Evolutionary conservation across 2,113 vertebrate species (phyloP).

Genomic region (Amphiprion percula): DNA sequence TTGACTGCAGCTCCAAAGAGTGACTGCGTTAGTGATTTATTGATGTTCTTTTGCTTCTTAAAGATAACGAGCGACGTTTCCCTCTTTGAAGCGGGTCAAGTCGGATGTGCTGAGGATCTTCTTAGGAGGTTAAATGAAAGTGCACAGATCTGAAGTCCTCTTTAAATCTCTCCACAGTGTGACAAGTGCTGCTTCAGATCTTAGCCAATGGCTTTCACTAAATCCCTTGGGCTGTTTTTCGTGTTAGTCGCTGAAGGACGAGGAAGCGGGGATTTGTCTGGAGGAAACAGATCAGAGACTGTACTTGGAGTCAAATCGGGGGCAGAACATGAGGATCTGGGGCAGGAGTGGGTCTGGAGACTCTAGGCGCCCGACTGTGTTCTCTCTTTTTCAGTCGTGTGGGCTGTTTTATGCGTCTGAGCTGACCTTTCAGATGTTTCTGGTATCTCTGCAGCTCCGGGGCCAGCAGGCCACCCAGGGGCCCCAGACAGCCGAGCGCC

Average conservation of each 20-base stretch:
- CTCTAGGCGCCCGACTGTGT: constrained; percentile 8
- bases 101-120: neutral
- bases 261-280: constrained; percentile 62
- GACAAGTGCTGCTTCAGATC: constrained; percentile 16
- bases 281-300: constrained; percentile 52
- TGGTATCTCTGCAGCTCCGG: constrained; percentile 96
- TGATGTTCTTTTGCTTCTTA: neutral
- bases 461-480: constrained; percentile 92
- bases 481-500: constrained; percentile 94
- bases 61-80: neutral
- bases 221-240: constrained; percentile 21
- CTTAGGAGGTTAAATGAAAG: constrained; percentile 16
- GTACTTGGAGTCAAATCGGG: constrained; percentile 43
- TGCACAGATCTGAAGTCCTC: neutral
- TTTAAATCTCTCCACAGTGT: neutral
- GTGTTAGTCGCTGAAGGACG: constrained; percentile 30
- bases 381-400: neutral
- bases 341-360: constrained; percentile 9
- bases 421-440: constrained; percentile 94
- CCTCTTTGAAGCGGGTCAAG: constrained; percentile 28
- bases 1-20: constrained; percentile 1
- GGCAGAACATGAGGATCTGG: constrained; percentile 45
- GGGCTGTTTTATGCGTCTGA: neutral
- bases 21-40: neutral
- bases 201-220: constrained; percentile 24